These are phyloP conservation scores for Charina bottae DNA, from an alignment of 2,113 vertebrate species.

Conservation along the genomic window DNA sequence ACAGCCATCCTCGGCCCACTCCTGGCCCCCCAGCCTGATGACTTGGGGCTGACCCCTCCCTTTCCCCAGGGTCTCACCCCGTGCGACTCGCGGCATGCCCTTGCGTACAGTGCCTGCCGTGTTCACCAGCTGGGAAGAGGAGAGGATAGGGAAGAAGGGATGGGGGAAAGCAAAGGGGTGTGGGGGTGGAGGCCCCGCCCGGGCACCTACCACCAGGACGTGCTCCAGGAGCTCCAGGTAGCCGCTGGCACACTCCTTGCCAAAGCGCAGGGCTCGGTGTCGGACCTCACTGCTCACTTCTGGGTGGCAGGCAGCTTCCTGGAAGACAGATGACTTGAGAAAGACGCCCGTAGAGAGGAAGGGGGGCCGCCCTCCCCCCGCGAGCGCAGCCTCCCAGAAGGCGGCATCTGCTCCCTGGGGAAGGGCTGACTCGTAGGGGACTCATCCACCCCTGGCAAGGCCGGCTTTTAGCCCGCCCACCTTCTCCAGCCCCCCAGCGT, in stretches of 20 bases:
- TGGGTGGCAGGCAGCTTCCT: conserved; percentile 94
- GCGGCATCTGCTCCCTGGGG: background rate
- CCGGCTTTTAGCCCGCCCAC: background rate
- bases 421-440: background rate
- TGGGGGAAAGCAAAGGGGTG: background rate
- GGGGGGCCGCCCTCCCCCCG: background rate
- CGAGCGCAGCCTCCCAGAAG: background rate
- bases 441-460: too few species aligned
- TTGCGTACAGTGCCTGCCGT: background rate
- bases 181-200: too few species aligned
- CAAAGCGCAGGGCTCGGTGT: conserved; percentile 87
- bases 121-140: conserved; percentile 61
- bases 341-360: background rate
- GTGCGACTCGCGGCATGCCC: background rate
- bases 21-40: background rate
- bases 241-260: conserved; percentile 90
- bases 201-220: conserved; percentile 88
- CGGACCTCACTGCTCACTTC: conserved; percentile 89
- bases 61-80: background rate
- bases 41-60: background rate
- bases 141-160: conserved; percentile 20
- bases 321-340: background rate
- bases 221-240: conserved; percentile 96
- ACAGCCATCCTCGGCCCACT: background rate
- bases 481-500: background rate